These are phyloP conservation scores for Pachycephala philippinensis DNA, from an alignment of 2,113 vertebrate species.

Conservation along the genomic window DNA sequence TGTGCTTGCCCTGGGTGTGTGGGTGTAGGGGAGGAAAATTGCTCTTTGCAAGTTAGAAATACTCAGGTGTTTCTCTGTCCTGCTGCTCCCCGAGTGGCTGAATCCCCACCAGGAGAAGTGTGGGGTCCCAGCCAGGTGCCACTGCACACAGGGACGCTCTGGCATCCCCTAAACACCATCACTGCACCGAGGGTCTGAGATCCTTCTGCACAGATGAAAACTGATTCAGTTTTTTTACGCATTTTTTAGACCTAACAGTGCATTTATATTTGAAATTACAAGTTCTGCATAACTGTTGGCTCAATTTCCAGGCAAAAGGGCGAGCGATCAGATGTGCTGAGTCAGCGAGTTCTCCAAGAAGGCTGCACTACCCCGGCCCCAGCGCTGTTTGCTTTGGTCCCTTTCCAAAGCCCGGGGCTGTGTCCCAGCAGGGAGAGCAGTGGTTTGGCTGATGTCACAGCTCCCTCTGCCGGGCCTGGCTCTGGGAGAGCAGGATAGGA, in stretches of 20 bases:
- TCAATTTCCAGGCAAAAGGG: neutral
- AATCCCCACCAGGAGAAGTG: neutral
- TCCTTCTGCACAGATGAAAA: neutral
- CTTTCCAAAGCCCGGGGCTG: neutral
- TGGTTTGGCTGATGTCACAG: neutral
- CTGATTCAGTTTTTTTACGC: rapidly evolving
- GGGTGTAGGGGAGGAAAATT: neutral
- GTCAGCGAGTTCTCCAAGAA: neutral
- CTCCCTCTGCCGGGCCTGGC: slow-evolving; percentile 21
- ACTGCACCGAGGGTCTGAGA: neutral
- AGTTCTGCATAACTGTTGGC: neutral
- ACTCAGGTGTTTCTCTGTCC: neutral
- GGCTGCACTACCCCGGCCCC: rapidly evolving
- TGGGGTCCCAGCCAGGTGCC: neutral
- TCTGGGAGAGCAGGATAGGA: neutral
- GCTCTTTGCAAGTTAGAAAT: neutral
- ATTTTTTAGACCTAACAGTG: neutral
- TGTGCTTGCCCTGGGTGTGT: neutral
- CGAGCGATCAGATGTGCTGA: neutral
- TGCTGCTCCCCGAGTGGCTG: neutral
- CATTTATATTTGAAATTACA: neutral
- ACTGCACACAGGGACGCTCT: neutral
- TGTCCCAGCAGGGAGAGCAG: neutral
- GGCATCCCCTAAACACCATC: neutral
- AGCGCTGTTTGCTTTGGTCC: neutral